phyloP scores from a whole-genome alignment of 2,888 invertebrate species.

The Plebejus melissa region DNA sequence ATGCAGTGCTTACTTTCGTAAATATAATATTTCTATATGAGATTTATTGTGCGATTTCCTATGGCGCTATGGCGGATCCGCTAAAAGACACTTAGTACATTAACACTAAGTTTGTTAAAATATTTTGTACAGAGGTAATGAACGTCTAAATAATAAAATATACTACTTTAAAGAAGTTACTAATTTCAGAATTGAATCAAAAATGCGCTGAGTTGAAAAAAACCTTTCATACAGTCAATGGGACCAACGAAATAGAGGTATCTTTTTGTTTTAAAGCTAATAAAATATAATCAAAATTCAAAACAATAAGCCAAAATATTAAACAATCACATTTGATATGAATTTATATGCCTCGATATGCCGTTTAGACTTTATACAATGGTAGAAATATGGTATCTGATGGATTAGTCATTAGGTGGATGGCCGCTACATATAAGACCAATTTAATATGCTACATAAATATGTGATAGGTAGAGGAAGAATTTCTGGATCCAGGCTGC shows the following conservation, averaged over 20 bases:
- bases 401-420: background rate
- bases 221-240: conserved; percentile 53
- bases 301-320: too few species aligned
- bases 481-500: conserved; percentile 69
- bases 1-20: conserved; percentile 63
- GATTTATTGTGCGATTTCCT: background rate
- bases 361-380: too few species aligned
- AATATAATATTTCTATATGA: conserved; percentile 38
- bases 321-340: too few species aligned
- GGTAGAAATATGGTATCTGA: too few species aligned
- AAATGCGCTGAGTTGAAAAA: conserved; percentile 71
- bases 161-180: background rate
- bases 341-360: too few species aligned
- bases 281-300: background rate
- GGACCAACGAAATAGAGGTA: conserved; percentile 62
- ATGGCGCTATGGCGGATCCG: background rate
- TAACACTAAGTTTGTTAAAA: background rate
- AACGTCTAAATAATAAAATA: background rate
- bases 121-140: background rate
- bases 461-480: conserved; percentile 61
- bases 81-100: background rate
- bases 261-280: conserved; percentile 14
- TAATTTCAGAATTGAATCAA: conserved; percentile 56
- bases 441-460: background rate
- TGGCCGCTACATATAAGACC: background rate